A percentile compares a stretch with the other conserved stretches of the same genome.
Conservation (phyloP, 2,888 invertebrate genomes). For the Orthosia cruda region DNA sequence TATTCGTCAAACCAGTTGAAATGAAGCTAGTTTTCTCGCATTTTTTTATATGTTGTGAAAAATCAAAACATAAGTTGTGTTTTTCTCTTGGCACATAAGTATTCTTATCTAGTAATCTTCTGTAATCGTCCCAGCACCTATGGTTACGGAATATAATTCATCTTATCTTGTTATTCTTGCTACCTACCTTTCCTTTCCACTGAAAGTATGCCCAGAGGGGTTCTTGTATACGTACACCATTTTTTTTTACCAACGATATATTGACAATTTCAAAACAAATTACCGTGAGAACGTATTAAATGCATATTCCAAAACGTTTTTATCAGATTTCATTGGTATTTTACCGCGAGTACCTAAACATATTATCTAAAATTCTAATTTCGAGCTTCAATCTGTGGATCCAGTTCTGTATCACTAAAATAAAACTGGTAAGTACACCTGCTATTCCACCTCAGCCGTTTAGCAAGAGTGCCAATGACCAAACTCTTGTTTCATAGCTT, state of each 20-base stretch:
- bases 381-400: too few species aligned
- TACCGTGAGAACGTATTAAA: not conserved
- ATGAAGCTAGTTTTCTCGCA: not conserved
- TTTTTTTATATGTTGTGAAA: not conserved
- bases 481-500: too few species aligned
- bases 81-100: not conserved
- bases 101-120: constrained; percentile 12
- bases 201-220: not conserved
- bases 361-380: too few species aligned
- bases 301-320: not conserved
- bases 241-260: not conserved
- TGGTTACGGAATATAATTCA: constrained; percentile 12
- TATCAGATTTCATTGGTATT: not conserved
- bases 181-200: not conserved
- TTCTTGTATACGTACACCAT: too few species aligned
- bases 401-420: too few species aligned
- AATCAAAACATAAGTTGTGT: not conserved
- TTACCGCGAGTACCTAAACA: too few species aligned
- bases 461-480: too few species aligned
- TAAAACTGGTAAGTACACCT: too few species aligned
- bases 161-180: constrained; percentile 17
- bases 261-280: not conserved
- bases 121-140: not conserved
- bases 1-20: too few species aligned
- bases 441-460: too few species aligned